phyloP scores from a whole-genome alignment of 2,888 invertebrate genomes.

The Cistogaster globosa region DNA sequence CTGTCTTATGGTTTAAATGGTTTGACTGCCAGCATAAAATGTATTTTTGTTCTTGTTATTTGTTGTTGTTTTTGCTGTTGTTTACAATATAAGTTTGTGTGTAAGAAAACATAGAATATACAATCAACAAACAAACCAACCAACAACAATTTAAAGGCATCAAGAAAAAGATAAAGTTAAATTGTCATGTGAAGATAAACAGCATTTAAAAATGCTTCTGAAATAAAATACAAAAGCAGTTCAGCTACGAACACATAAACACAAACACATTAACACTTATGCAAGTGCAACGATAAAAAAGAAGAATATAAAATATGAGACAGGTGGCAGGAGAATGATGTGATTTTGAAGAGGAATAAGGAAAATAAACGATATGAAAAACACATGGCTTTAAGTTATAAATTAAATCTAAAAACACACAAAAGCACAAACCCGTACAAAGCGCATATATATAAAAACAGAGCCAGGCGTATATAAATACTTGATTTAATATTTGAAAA shows the following conservation, averaged over 20 bases:
- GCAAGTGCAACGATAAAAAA: neutral
- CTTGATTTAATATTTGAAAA: no score
- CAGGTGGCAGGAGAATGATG: no score
- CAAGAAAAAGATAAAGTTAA: conserved; percentile 74
- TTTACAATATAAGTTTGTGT: neutral
- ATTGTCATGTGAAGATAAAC: conserved; percentile 76
- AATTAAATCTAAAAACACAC: neutral
- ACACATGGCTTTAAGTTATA: no score
- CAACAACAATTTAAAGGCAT: conserved; percentile 52
- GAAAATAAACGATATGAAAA: no score
- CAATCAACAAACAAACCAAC: conserved; percentile 50
- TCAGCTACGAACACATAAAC: neutral
- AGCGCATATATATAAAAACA: conserved; percentile 2
- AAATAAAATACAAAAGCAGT: conserved; percentile 35
- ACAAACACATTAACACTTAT: neutral
- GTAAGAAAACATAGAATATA: conserved; percentile 40
- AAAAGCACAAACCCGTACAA: neutral
- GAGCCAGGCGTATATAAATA: no score
- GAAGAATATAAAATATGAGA: no score
- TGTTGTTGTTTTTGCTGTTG: conserved; percentile 3
- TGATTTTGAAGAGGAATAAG: no score
- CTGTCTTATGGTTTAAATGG: conserved; percentile 30
- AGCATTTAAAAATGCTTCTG: conserved; percentile 73
- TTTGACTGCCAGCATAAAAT: conserved; percentile 36
- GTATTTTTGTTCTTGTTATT: neutral